Percentiles rank a stretch among this genome's conserved stretches.
phyloP scores from a whole-genome alignment of 2,888 invertebrate species.

The Drosophila merina region DNA sequence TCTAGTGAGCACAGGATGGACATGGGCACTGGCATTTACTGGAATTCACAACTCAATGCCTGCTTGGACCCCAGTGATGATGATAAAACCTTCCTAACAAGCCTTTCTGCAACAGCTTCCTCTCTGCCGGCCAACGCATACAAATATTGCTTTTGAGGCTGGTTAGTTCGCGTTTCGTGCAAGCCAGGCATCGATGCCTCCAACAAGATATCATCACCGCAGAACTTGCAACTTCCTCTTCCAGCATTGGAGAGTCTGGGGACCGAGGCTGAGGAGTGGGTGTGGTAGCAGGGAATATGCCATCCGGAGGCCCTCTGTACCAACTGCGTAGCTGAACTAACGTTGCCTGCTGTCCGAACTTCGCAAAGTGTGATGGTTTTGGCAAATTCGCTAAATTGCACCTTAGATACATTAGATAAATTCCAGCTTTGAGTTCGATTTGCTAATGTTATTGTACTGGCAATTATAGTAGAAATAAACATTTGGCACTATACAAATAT shows the following conservation, averaged over 20 bases:
- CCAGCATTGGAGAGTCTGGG: background rate
- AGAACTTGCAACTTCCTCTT: conserved; percentile 66
- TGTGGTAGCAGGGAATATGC: conserved; percentile 45
- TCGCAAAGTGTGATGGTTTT: conserved; percentile 57
- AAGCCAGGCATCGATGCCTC: conserved; percentile 62
- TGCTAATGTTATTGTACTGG: conserved; percentile 28
- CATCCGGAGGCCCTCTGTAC: conserved; percentile 30
- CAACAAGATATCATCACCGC: conserved; percentile 59
- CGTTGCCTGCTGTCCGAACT: conserved; percentile 45
- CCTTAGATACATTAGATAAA: conserved; percentile 66
- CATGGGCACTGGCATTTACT: conserved; percentile 32
- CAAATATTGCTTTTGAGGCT: conserved; percentile 71
- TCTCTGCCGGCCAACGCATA: conserved; percentile 58
- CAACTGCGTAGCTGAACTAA: conserved; percentile 48
- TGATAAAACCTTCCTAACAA: conserved; percentile 57
- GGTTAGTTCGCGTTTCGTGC: conserved; percentile 67
- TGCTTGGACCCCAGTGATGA: conserved; percentile 48
- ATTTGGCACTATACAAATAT: background rate
- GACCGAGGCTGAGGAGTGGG: background rate
- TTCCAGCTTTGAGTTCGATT: conserved; percentile 15
- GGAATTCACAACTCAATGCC: conserved; percentile 75
- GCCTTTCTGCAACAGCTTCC: conserved; percentile 76
- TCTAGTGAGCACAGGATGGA: conserved; percentile 7
- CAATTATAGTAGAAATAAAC: background rate
- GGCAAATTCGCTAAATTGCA: conserved; percentile 71